Evolutionary conservation across 1,140 invertebrate species (phyloP).

Genomic region (Homalodisca vitripennis): DNA sequence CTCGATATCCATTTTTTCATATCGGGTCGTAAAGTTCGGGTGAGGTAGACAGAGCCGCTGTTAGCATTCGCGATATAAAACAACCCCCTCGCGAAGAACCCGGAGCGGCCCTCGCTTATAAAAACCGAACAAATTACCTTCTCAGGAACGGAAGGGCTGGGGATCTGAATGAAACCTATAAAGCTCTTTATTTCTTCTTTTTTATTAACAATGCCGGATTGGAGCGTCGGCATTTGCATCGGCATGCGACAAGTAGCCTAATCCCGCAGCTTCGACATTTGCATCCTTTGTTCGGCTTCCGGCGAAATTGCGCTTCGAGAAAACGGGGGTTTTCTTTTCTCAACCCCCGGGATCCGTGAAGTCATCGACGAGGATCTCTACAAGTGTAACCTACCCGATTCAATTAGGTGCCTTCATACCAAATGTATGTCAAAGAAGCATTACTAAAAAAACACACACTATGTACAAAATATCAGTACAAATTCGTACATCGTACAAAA

Average conservation of each 20-base stretch:
- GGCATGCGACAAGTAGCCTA: constrained; percentile 17
- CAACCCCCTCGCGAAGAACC: neutral
- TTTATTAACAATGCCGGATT: constrained; percentile 18
- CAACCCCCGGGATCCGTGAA: too few species aligned
- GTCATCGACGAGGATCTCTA: too few species aligned
- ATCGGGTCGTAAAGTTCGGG: constrained; percentile 8
- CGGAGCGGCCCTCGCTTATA: constrained; percentile 2
- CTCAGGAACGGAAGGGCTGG: neutral
- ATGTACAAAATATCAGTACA: too few species aligned
- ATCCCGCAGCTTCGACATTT: constrained; percentile 18
- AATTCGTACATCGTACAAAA: too few species aligned
- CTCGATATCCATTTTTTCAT: constrained; percentile 25
- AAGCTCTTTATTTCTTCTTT: constrained; percentile 24
- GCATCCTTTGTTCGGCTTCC: constrained; percentile 9
- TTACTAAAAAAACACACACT: too few species aligned
- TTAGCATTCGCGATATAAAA: constrained; percentile 1
- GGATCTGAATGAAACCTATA: constrained; percentile 7
- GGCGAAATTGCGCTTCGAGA: too few species aligned
- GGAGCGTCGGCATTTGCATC: constrained; percentile 3
- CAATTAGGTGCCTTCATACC: too few species aligned
- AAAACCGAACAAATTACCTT: constrained; percentile 19
- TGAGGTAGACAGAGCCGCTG: neutral
- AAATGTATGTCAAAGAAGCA: too few species aligned
- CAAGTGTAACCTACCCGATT: too few species aligned
- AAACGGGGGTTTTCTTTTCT: too few species aligned